Base-by-base conservation (phyloP, 2,797 vertebrate genomes). In the Bovichtus diacanthus region DNA sequence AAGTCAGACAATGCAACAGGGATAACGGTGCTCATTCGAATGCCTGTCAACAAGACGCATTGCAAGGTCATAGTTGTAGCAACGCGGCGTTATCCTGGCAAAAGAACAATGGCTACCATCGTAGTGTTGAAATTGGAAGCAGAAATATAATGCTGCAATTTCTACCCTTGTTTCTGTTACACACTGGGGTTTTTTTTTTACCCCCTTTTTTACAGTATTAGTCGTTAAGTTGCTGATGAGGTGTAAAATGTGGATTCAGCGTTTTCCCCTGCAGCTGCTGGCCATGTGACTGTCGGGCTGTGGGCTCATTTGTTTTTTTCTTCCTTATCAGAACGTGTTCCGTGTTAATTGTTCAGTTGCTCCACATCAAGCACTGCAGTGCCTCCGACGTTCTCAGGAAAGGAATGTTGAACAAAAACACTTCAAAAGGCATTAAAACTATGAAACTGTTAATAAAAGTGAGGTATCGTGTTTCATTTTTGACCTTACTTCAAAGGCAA, bases 241-340 rank as follows among this genome's bases (percentile, higher is more conserved):
- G 25, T 18, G 58, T 51, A 41, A 70, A 66, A 53, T 59, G 16
- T 23, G 23, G 23, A 34, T 13, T 72, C 56, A 59, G 58, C 46
- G 10, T 29, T 53, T 68, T 63, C 49, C 53, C 27, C 6, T 2
- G 2, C 47, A 13, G 34, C 49, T 63, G 38, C 56, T 51, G 38
- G 29, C n/a, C 15, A 19, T 21, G 53, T 21, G 60, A 44, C 27
- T 34, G 6, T 46, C 43, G 1, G 31, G 31, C 49, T 41, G 49
- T 9, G 6, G 31, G 55, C 13, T 60, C 4, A 0, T 55, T 70
- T 43, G 15, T 27, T 56, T 67, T 36, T 46, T 67, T 34, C 27
- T 49, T 21, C 43, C n/a, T 3, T 4, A 38, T 60, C 29, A 43
- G 54, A 72, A 49, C 18, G 43, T 27, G 23, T 25, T 38, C 3